Evolutionary conservation across 2,113 vertebrate species (phyloP).

Genomic region (Plotosus lineatus): DNA sequence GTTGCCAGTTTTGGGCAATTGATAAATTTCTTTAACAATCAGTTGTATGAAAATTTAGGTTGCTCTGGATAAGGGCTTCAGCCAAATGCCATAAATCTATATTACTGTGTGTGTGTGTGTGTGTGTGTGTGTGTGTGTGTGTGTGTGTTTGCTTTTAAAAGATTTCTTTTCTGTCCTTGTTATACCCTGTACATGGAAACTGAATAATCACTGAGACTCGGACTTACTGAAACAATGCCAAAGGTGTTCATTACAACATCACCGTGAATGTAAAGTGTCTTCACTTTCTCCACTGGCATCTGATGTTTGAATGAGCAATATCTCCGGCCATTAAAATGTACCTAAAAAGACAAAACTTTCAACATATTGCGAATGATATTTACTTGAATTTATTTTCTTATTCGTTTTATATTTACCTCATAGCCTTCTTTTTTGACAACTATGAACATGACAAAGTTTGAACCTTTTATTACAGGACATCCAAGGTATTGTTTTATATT

Average conservation of each 20-base stretch:
- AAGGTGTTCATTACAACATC: not conserved
- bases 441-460: not conserved
- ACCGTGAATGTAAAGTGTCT: not conserved
- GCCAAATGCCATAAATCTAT: too few relatives aligned
- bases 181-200: not conserved
- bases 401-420: not conserved
- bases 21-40: too few relatives aligned
- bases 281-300: not conserved
- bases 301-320: not conserved
- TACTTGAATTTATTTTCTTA: not conserved
- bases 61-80: too few relatives aligned
- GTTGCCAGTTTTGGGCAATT: too few relatives aligned
- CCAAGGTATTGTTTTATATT: fast-evolving
- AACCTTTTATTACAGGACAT: not conserved
- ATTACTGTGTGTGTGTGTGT: too few relatives aligned
- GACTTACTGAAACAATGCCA: conserved; percentile 6
- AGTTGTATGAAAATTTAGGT: too few relatives aligned
- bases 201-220: too few relatives aligned
- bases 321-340: not conserved
- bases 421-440: not conserved
- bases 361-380: not conserved
- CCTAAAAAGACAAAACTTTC: not conserved
- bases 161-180: not conserved
- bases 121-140: too few relatives aligned
- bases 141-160: too few relatives aligned